Base-by-base conservation (phyloP, 35 echinoderm and acorn worm genomes). In the Apostichopus californicus region DNA sequence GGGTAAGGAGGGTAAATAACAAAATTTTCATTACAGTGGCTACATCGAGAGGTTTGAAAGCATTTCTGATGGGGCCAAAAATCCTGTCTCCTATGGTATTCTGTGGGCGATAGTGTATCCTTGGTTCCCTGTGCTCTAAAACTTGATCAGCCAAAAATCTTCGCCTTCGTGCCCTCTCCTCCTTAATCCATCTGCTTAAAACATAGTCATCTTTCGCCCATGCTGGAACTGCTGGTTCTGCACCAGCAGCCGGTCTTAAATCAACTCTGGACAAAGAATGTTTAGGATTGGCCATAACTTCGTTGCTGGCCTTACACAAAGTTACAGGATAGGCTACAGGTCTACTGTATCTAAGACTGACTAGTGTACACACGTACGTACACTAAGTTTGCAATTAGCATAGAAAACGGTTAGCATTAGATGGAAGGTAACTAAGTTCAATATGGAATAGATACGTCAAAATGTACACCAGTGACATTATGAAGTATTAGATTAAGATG, bases 201-300 rank as follows among this genome's bases (percentile, higher is more conserved):
- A 98, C 96, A 87, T 98, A 92, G 79, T 98, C 96, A 81, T 91
- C 87, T 77, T 98, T 94, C 23, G 96, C 96, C 94, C 92, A 98
- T 22, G 15, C 66, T 15, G 96, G 96, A 23, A 94, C 65, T 92
- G 93, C 77, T 71, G 94, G 94, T 56, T 95, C 95, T 5, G 90
- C 88, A 56, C 96, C 96, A 53, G 94, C 94, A 54, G 96, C 94
- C 59, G 94, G 96, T 88, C 96, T 92, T 15, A 83, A 46, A 93
- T 98, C 96, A 20, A 46, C 55, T 53, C 96, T 75, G 22, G 96
- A 93, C 22, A 86, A 68, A 21, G 94, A 92, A 61, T 77, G 70
- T 23, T 91, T 82, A 78, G 96, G 96, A 96, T 82, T 86, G 46
- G 92, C 92, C 86, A 89, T 89, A 5, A 21, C 22, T 52, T 59